A percentile compares a stretch with the other conserved stretches of the same genome.
These are phyloP conservation scores for Cyprinodon tularosa DNA, from an alignment of 2,113 vertebrate genomes.

Conservation along the genomic window DNA sequence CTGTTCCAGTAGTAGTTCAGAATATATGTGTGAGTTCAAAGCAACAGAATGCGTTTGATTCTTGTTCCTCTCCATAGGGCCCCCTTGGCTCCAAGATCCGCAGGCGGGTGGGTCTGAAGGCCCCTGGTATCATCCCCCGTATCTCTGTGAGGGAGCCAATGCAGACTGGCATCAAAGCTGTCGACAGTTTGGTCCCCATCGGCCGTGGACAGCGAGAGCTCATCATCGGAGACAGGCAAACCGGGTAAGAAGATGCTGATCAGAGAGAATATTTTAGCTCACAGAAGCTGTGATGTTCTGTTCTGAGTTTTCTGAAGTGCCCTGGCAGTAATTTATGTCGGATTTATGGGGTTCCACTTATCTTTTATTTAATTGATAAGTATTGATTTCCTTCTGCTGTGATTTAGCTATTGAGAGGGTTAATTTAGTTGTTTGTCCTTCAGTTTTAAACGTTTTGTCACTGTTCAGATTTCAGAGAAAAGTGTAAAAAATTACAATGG, in stretches of 20 bases:
- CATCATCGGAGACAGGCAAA: conserved; percentile 98
- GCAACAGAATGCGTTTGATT: not conserved
- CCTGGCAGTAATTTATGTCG: not conserved
- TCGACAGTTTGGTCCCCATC: conserved; percentile 97
- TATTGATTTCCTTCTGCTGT: not conserved
- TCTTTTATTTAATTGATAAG: not conserved
- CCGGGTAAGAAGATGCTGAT: conserved; percentile 80
- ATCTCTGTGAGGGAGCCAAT: conserved; percentile 98
- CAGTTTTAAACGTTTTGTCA: not conserved
- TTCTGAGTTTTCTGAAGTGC: not conserved
- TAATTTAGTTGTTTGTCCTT: not conserved
- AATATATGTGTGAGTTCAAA: not conserved
- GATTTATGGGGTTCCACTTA: not conserved
- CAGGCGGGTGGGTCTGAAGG: conserved; percentile 94
- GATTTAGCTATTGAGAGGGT: not conserved
- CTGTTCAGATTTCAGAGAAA: not conserved
- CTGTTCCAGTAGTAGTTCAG: not conserved
- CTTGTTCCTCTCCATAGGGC: conserved; percentile 76
- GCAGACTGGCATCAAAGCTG: conserved; percentile 98
- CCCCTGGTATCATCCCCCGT: conserved; percentile 96
- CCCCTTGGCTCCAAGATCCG: conserved; percentile 84
- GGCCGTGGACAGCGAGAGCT: conserved; percentile 97
- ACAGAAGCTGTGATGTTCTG: not conserved
- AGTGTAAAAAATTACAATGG: not conserved
- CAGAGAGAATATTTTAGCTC: conserved; percentile 29